These are phyloP conservation scores for Spatulosminthurus flaviceps DNA, from an alignment of 2,888 invertebrate genomes.

Conservation along the genomic window DNA sequence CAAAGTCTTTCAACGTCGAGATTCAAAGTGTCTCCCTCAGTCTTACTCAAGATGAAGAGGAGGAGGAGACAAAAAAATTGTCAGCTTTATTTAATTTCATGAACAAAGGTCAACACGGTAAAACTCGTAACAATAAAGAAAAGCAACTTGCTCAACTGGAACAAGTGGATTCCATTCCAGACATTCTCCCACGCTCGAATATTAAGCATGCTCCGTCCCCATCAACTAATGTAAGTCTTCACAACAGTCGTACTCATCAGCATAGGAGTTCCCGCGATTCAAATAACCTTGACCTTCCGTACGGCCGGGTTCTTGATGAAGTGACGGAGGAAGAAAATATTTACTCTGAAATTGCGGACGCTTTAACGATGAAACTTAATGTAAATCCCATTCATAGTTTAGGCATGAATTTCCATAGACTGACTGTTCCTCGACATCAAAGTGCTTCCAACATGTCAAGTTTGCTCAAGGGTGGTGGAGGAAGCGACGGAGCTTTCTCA, in stretches of 20 bases:
- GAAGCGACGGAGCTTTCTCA: slow-evolving; percentile 65
- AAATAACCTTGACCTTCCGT: slow-evolving; percentile 54
- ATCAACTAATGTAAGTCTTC: background rate
- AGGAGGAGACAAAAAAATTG: slow-evolving; percentile 57
- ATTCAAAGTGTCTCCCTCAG: slow-evolving; percentile 62
- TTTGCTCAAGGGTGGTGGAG: slow-evolving; percentile 64
- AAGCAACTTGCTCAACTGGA: slow-evolving; percentile 24
- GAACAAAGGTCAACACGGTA: slow-evolving; percentile 53
- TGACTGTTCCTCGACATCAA: slow-evolving; percentile 48
- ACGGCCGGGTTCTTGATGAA: slow-evolving; percentile 63
- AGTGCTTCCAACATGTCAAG: slow-evolving; percentile 58
- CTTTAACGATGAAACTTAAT: slow-evolving; percentile 59
- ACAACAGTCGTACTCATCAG: background rate
- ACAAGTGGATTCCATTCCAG: slow-evolving; percentile 26
- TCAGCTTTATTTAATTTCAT: slow-evolving; percentile 62
- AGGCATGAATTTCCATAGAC: slow-evolving; percentile 58
- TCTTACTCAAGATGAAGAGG: slow-evolving; percentile 59
- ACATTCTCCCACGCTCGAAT: slow-evolving; percentile 34
- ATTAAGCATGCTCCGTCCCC: background rate
- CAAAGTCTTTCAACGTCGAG: slow-evolving; percentile 62
- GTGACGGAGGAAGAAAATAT: slow-evolving; percentile 63
- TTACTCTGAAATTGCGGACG: slow-evolving; percentile 63
- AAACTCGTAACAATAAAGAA: slow-evolving; percentile 46
- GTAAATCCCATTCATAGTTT: slow-evolving; percentile 59
- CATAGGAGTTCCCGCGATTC: slow-evolving; percentile 12